A percentile compares a stretch with the other conserved stretches of the same genome.
These are phyloP conservation scores for Eutrigla gurnardus DNA, from an alignment of 2,797 vertebrate species.

Conservation along the genomic window DNA sequence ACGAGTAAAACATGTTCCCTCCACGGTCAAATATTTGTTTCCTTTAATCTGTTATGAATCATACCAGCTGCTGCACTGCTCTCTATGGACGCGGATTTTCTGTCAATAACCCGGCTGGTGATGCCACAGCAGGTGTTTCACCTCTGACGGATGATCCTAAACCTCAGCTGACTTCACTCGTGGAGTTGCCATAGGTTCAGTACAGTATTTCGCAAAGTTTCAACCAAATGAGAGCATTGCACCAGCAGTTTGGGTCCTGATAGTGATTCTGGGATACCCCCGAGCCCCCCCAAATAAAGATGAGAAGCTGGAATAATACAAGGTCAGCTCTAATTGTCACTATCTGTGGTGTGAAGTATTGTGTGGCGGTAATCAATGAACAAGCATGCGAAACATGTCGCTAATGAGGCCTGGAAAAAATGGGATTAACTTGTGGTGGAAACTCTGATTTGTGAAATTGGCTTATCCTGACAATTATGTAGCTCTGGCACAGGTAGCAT, in stretches of 20 bases:
- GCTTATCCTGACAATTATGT: conserved; percentile 39
- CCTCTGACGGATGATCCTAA: conserved; percentile 14
- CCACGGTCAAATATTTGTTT: conserved; percentile 19
- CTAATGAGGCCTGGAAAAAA: conserved; percentile 27
- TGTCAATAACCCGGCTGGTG: conserved; percentile 13
- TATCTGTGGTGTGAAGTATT: neutral
- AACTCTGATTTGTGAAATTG: conserved; percentile 43
- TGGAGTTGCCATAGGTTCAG: neutral
- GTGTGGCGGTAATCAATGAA: neutral
- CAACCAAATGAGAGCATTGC: neutral
- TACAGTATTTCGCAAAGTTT: neutral
- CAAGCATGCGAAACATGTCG: neutral
- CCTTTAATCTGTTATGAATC: conserved; percentile 31
- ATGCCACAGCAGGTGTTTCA: conserved; percentile 32
- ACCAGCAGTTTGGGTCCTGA: neutral
- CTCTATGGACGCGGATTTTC: conserved; percentile 19
- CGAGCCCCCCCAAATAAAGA: neutral
- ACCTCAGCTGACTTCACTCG: neutral
- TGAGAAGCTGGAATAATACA: neutral
- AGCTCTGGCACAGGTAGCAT: conserved; percentile 52
- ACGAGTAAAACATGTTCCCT: neutral
- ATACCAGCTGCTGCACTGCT: conserved; percentile 24
- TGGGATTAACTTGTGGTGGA: conserved; percentile 17
- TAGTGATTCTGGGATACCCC: neutral
- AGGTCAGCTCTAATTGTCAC: neutral